Evolutionary conservation across 2,888 invertebrate species (phyloP), one percentile per base, ranked within the genome.

Genomic region (Phalera bucephala): DNA sequence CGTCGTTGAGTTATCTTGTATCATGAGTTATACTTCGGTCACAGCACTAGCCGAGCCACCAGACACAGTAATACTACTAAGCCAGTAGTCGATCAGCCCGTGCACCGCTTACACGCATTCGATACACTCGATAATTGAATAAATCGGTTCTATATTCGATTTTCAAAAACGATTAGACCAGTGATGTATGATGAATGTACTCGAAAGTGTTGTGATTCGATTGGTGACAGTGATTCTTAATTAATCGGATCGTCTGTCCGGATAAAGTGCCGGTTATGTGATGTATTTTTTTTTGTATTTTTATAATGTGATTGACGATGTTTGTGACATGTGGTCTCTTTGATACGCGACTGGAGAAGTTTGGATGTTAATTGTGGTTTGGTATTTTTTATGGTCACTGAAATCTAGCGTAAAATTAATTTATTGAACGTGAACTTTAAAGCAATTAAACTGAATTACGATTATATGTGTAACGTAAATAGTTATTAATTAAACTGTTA

Each of bases 1-100:
- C 58, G 62, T 59, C 57, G 25, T 64, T 56, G 64, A 75, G 46
- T 52, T 59, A 77, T 79, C 74, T 77, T 55, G 67, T 64, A 80
- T 79, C 76, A 67, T 70, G 76, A 77, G 77, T 79, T 78, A 79
- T 74, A 72, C 71, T 63, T 60, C 56, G 58, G 59, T 57, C 56
- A 57, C 41, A 45, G 45, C 64, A 52, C 15, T 15, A 67, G 69
- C 52, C 62, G 54, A 55, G 64, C 63, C 53, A 55, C 50, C 56
- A 58, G 62, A 62, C 57, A 55, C 57, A 65, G 17, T 64, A 55
- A 57, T 47, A 52, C 60, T 49, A 61, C 62, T 59, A 54, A 60
- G 64, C 65, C 81, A 86, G 85, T 85, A 75, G 68, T 72, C 61
- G 62, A 61, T 72, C 74, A 72, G 71, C 77, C 57, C 66, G 76